These are phyloP conservation scores for Alectoris magna DNA, from an alignment of 2,797 vertebrate species.

Conservation along the genomic window DNA sequence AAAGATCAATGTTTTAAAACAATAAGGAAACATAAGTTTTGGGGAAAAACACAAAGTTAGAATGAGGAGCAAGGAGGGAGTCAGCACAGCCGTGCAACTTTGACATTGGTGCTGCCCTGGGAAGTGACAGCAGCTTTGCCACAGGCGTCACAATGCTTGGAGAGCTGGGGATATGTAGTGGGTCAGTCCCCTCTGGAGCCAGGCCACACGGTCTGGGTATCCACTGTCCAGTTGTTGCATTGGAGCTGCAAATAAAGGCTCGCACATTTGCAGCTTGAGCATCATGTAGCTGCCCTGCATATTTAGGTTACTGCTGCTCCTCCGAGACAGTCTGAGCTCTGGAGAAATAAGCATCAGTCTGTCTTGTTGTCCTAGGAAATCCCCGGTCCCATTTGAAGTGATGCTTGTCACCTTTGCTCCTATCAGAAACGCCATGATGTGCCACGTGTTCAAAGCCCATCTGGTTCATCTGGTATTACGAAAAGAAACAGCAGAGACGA, in stretches of 20 bases:
- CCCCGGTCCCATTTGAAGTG: not conserved
- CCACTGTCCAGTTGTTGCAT: not conserved
- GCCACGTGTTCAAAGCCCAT: not conserved
- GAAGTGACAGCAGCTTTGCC: not conserved
- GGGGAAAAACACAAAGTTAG: not conserved
- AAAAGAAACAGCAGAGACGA: not conserved
- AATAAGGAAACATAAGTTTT: not conserved
- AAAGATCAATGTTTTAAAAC: not conserved
- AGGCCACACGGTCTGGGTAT: fast-evolving
- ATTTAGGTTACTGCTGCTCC: not conserved
- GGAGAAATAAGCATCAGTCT: not conserved
- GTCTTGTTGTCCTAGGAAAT: not conserved
- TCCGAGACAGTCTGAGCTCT: not conserved
- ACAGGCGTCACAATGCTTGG: not conserved
- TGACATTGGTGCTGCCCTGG: not conserved
- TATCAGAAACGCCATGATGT: not conserved
- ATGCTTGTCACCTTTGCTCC: not conserved
- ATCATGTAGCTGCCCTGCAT: not conserved
- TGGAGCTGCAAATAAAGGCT: not conserved
- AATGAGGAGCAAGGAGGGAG: not conserved
- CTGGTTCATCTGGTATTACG: not conserved
- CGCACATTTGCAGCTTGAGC: not conserved
- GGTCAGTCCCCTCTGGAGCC: not conserved
- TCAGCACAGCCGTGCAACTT: not conserved
- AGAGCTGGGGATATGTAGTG: not conserved